Evolutionary conservation across 30 jellyfish, hydroid and myxozoan genomes (phyloP).

Genomic region (Hydractinia echinata): DNA sequence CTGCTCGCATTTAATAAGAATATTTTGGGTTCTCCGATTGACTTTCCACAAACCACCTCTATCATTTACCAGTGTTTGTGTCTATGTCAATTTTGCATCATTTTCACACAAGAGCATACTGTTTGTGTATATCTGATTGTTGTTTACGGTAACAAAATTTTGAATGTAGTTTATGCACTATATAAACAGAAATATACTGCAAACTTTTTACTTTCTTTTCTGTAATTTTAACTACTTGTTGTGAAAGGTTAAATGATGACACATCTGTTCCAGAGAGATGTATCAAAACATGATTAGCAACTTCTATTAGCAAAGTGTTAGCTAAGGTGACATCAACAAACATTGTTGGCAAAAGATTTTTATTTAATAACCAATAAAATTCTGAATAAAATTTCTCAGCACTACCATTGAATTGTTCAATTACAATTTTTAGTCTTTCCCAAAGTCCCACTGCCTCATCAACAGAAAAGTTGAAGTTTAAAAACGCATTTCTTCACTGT

Average conservation of each 20-base stretch:
- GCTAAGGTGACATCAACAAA: constrained; percentile 18
- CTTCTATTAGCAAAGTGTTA: constrained; percentile 27
- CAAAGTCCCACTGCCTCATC: constrained; percentile 16
- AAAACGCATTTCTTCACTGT: not conserved
- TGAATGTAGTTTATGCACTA: not conserved
- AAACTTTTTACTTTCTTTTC: not conserved
- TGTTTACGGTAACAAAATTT: not conserved
- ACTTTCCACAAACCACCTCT: constrained; percentile 7
- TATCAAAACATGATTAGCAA: constrained; percentile 13
- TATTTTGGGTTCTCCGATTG: not conserved
- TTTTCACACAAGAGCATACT: not conserved
- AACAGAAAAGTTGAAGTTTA: not conserved
- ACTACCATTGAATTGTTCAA: not conserved
- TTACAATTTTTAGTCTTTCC: not conserved
- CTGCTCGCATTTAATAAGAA: not conserved
- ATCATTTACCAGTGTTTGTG: not conserved
- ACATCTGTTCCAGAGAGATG: constrained; percentile 19
- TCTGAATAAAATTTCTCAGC: constrained; percentile 24
- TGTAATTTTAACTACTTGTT: not conserved
- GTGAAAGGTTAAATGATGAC: no score
- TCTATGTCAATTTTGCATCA: not conserved
- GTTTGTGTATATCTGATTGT: not conserved
- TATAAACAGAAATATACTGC: not conserved
- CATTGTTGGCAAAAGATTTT: constrained; percentile 10
- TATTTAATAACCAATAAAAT: not conserved